Percentiles rank a stretch among this genome's conserved stretches.
Conservation (phyloP, 2,797 vertebrate species). For the Gouania willdenowi region DNA sequence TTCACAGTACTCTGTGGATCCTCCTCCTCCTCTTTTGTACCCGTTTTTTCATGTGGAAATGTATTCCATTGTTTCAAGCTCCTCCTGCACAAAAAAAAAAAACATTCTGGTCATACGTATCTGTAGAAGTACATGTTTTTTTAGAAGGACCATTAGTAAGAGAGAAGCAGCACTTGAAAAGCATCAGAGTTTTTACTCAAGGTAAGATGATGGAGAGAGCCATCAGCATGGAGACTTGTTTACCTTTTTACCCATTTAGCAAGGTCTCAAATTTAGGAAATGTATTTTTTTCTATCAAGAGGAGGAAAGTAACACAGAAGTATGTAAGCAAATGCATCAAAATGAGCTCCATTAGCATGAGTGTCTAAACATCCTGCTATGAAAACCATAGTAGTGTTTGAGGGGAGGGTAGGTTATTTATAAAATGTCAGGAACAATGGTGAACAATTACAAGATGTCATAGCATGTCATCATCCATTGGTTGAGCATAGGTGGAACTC, state of each 20-base stretch:
- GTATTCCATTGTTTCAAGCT: constrained; percentile 35
- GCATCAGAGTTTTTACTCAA: not conserved
- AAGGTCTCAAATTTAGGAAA: constrained; percentile 42
- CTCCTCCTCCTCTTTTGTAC: constrained; percentile 36
- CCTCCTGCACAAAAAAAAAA: constrained; percentile 8
- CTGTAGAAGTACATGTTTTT: constrained; percentile 16
- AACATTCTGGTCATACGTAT: not conserved
- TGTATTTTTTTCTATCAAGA: constrained; percentile 17
- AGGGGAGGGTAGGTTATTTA: constrained; percentile 1
- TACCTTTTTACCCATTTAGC: constrained; percentile 37
- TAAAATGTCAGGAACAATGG: not conserved
- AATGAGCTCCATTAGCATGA: constrained; percentile 50
- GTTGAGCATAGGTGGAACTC: not conserved
- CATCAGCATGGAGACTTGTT: constrained; percentile 21
- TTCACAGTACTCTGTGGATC: constrained; percentile 45
- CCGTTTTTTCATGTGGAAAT: constrained; percentile 66
- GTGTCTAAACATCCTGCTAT: constrained; percentile 29
- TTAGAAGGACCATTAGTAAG: not conserved
- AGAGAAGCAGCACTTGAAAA: constrained; percentile 10
- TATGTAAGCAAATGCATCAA: constrained; percentile 39
- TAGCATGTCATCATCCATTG: not conserved
- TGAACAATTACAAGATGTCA: not conserved
- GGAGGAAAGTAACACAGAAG: constrained; percentile 34
- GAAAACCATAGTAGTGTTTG: constrained; percentile 1
- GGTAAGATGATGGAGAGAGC: constrained; percentile 10